These are phyloP conservation scores for Venusia cambrica DNA, from an alignment of 2,888 invertebrate genomes.

Conservation along the genomic window DNA sequence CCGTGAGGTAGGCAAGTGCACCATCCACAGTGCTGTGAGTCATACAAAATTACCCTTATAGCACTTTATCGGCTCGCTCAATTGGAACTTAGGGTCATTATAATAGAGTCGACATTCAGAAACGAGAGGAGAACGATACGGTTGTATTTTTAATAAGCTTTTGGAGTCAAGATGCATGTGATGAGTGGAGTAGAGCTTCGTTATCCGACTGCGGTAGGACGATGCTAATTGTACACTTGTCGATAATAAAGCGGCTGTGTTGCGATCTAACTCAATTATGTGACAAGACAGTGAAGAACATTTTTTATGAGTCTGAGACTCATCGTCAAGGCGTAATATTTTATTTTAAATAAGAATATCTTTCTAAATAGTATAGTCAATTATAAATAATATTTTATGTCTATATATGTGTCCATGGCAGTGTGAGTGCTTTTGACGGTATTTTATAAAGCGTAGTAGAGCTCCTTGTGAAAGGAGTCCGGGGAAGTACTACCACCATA, in stretches of 20 bases:
- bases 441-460: too few relatives aligned
- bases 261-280: conserved; percentile 24
- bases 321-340: too few relatives aligned
- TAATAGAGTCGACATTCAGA: conserved; percentile 21
- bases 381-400: too few relatives aligned
- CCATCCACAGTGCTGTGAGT: conserved; percentile 38
- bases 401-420: too few relatives aligned
- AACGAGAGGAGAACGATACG: conserved; percentile 12
- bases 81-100: conserved; percentile 15
- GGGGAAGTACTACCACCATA: too few relatives aligned
- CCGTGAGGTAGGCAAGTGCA: conserved; percentile 49
- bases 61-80: neutral
- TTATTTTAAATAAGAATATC: too few relatives aligned
- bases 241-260: conserved; percentile 40
- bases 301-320: too few relatives aligned
- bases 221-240: conserved; percentile 64
- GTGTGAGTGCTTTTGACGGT: too few relatives aligned
- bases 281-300: neutral
- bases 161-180: conserved; percentile 56
- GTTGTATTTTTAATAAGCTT: conserved; percentile 41
- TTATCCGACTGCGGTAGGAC: conserved; percentile 57
- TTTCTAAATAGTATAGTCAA: too few relatives aligned
- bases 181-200: conserved; percentile 62
- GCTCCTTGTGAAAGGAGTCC: too few relatives aligned
- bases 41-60: conserved; percentile 26